Percentiles rank a stretch among this genome's conserved stretches.
Evolutionary conservation across 1,140 invertebrate genomes (phyloP).

Genomic region (Trigoniulus corallinus): DNA sequence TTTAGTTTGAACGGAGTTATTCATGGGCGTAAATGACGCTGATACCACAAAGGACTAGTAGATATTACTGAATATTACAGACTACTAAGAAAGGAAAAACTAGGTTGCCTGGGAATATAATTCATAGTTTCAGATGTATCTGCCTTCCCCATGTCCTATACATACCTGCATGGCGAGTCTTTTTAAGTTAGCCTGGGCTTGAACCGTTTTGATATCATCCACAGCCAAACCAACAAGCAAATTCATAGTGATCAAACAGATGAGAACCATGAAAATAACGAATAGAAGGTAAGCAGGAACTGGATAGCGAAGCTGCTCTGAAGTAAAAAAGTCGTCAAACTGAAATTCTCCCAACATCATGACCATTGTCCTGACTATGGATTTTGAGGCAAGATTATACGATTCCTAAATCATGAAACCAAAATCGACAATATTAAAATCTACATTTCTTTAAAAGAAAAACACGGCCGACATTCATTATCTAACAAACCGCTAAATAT

Average conservation of each 20-base stretch:
- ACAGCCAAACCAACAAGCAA: conserved; percentile 20
- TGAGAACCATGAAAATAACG: conserved; percentile 12
- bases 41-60: too few species aligned
- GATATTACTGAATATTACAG: too few species aligned
- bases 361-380: conserved; percentile 12
- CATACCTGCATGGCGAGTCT: conserved; percentile 35
- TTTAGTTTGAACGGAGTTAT: too few species aligned
- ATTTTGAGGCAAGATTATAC: conserved; percentile 29
- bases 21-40: too few species aligned
- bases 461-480: too few species aligned
- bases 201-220: conserved; percentile 23
- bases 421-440: too few species aligned
- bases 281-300: conserved; percentile 13
- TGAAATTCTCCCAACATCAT: conserved; percentile 18
- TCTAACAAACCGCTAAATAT: too few species aligned
- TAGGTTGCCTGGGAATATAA: neutral
- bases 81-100: conserved; percentile 1
- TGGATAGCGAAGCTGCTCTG: conserved; percentile 8
- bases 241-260: conserved; percentile 15
- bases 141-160: neutral
- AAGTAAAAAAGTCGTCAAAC: conserved; percentile 14
- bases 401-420: conserved; percentile 17
- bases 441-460: too few species aligned
- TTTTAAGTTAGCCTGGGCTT: conserved; percentile 32
- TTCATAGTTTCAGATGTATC: neutral